phyloP scores from a whole-genome alignment of 2,888 invertebrate genomes.

The Esperia sulphurella region DNA sequence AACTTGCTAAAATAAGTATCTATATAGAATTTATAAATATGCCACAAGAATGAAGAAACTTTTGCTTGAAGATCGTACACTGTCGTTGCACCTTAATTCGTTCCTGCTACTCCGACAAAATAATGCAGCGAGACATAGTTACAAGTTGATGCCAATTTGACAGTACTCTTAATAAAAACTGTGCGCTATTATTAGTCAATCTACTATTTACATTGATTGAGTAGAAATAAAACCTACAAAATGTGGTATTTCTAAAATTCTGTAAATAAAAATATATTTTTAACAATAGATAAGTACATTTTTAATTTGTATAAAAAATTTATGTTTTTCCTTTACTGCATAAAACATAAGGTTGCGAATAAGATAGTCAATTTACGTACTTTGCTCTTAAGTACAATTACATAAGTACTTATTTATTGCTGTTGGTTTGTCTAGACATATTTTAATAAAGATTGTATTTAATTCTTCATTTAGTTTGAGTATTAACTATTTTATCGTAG shows the following conservation, averaged over 20 bases:
- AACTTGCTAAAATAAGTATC: no score
- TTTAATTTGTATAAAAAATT: neutral
- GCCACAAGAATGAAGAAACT: neutral
- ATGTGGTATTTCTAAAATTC: constrained; percentile 4
- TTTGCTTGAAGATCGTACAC: no score
- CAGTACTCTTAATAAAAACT: no score
- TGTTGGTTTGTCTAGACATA: constrained; percentile 36
- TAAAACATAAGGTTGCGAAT: neutral
- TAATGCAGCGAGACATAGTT: constrained; percentile 2
- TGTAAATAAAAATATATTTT: neutral
- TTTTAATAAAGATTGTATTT: constrained; percentile 16
- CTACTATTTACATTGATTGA: constrained; percentile 17
- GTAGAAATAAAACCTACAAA: constrained; percentile 8
- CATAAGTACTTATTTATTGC: constrained; percentile 38
- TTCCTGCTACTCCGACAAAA: neutral
- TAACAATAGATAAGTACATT: neutral
- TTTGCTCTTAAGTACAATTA: constrained; percentile 40
- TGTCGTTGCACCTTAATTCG: neutral
- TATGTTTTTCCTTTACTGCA: neutral
- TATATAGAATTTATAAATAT: no score
- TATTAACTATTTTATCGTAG: constrained; percentile 11
- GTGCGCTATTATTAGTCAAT: constrained; percentile 6
- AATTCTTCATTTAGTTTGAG: constrained; percentile 6
- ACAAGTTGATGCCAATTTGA: no score
- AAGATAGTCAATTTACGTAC: neutral